Conservation (phyloP, 2,113 vertebrate genomes). For the Riparia riparia region DNA sequence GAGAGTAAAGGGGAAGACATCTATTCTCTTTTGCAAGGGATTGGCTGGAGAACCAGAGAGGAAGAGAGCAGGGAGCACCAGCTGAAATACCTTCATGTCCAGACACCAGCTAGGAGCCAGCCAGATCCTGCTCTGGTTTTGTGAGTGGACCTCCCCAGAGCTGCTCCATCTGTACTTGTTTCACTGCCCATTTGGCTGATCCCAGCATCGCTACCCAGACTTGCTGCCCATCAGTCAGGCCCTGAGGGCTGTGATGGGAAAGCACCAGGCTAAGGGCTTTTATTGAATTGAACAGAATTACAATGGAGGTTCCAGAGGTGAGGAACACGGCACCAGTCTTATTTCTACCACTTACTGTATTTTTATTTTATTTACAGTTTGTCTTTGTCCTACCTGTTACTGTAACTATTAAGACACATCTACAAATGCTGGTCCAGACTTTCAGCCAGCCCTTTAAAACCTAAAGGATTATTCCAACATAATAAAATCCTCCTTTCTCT, state of each 20-base stretch:
- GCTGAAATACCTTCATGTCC: neutral
- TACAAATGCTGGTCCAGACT: neutral
- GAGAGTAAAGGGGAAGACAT: neutral
- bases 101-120: neutral
- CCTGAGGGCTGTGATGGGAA: neutral
- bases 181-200: neutral
- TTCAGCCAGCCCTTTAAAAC: neutral
- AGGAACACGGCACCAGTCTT: neutral
- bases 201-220: neutral
- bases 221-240: fast-evolving
- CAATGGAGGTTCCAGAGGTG: neutral
- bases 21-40: neutral
- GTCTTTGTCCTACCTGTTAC: neutral
- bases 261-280: neutral
- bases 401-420: neutral
- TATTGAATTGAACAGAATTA: neutral
- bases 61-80: neutral
- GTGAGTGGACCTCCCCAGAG: neutral
- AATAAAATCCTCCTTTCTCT: neutral
- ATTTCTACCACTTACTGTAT: neutral
- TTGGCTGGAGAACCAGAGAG: neutral
- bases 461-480: neutral
- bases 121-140: neutral
- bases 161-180: neutral
- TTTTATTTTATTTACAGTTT: neutral